These are phyloP conservation scores for Drosophila anomalata DNA, from an alignment of 2,888 invertebrate genomes.

Conservation along the genomic window DNA sequence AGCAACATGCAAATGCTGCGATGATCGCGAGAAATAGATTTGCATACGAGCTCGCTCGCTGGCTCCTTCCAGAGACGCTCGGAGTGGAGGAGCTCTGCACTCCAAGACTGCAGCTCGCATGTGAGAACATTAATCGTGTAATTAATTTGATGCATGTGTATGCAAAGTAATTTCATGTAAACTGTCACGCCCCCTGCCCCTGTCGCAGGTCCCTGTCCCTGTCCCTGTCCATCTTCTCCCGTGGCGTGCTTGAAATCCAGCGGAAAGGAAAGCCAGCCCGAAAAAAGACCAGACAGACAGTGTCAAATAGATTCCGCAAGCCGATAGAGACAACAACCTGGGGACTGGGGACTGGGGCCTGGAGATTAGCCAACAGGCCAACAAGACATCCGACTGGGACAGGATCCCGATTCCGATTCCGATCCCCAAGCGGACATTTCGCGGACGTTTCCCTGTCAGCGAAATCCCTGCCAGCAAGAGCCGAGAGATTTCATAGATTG, in stretches of 20 bases:
- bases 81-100: background rate
- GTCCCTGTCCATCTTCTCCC: background rate
- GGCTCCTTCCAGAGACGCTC: constrained; percentile 9
- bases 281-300: constrained; percentile 43
- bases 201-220: background rate
- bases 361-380: constrained; percentile 60
- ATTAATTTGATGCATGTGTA: constrained; percentile 84
- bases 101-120: constrained; percentile 51
- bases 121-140: constrained; percentile 84
- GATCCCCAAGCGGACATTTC: constrained; percentile 69
- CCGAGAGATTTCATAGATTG: constrained; percentile 74
- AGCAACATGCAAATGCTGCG: constrained; percentile 76
- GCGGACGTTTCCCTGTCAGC: constrained; percentile 69
- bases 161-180: constrained; percentile 83
- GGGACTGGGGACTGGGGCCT: constrained; percentile 13
- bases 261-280: constrained; percentile 44
- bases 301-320: constrained; percentile 76
- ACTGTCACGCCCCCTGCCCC: constrained; percentile 71
- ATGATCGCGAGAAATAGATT: constrained; percentile 77
- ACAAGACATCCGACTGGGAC: constrained; percentile 51
- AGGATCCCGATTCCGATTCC: constrained; percentile 60
- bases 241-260: constrained; percentile 61
- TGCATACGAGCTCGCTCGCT: constrained; percentile 58
- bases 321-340: constrained; percentile 67
- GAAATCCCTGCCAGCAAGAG: constrained; percentile 30